Conservation (phyloP, 2,797 vertebrate genomes). For the Micromesistius poutassou region DNA sequence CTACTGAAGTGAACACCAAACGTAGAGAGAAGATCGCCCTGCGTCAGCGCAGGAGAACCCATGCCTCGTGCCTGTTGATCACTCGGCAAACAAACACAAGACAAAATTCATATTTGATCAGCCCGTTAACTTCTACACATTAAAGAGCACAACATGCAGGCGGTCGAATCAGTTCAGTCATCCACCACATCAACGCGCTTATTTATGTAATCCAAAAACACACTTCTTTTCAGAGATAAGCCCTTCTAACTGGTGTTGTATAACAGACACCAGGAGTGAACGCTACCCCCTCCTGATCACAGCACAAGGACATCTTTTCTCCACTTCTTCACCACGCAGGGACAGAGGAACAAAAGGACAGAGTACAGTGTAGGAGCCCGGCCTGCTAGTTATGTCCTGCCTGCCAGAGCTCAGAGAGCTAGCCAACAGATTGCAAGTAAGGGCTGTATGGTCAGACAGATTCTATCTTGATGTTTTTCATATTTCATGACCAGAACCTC, state of each 20-base stretch:
- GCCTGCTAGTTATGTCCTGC: not conserved
- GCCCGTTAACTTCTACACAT: not conserved
- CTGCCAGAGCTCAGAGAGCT: not conserved
- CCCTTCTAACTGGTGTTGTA: not conserved
- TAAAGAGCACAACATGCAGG: not conserved
- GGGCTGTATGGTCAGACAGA: not conserved
- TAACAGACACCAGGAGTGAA: not conserved
- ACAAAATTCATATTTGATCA: not conserved
- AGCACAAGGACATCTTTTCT: not conserved
- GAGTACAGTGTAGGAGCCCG: not conserved
- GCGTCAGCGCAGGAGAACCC: no score
- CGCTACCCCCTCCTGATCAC: not conserved
- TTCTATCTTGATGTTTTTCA: not conserved
- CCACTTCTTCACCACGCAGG: not conserved
- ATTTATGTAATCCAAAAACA: not conserved
- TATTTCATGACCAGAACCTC: not conserved
- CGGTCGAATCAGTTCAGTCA: not conserved
- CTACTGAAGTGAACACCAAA: no score
- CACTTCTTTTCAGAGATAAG: not conserved
- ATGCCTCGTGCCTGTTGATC: not conserved
- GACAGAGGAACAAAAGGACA: not conserved
- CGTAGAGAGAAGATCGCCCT: no score
- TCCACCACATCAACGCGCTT: not conserved
- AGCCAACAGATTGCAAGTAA: not conserved
- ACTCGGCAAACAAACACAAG: not conserved